Evolutionary conservation across 35 echinoderm and acorn worm genomes (phyloP).

Genomic region (Acanthaster planci): DNA sequence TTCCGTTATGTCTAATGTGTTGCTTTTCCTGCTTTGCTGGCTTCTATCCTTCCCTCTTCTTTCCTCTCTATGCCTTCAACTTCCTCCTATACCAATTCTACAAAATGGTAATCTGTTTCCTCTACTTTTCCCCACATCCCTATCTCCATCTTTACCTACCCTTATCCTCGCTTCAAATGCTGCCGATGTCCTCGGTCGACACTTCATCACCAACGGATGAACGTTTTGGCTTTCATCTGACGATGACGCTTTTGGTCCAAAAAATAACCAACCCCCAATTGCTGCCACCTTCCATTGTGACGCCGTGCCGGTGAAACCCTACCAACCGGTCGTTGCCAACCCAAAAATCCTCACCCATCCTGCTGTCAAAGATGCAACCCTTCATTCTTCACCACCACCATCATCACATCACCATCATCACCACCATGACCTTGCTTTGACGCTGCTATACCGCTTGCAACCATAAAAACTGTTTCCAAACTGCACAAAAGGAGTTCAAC

Average conservation of each 20-base stretch:
- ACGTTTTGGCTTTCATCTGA: neutral
- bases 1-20: neutral
- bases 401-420: slow-evolving; percentile 12
- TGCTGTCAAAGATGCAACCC: slow-evolving; percentile 30
- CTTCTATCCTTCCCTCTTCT: neutral
- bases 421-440: slow-evolving; percentile 12
- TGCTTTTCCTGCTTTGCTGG: slow-evolving; percentile 2
- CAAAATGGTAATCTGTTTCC: neutral
- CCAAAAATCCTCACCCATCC: slow-evolving; percentile 23
- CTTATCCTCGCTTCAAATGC: no score
- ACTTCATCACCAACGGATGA: slow-evolving; percentile 3
- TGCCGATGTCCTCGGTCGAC: neutral
- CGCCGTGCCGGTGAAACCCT: neutral
- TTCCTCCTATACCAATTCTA: neutral
- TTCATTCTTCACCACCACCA: neutral
- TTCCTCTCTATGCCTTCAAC: neutral
- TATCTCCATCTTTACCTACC: no score
- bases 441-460: neutral
- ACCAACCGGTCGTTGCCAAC: neutral
- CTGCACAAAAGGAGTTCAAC: slow-evolving; percentile 15
- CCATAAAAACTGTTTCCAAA: neutral
- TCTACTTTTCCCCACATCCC: no score
- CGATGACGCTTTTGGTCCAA: neutral
- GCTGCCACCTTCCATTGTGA: neutral
- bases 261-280: neutral